Evolutionary conservation across 2,797 vertebrate species (phyloP).

Genomic region (Poliocrania exsul): DNA sequence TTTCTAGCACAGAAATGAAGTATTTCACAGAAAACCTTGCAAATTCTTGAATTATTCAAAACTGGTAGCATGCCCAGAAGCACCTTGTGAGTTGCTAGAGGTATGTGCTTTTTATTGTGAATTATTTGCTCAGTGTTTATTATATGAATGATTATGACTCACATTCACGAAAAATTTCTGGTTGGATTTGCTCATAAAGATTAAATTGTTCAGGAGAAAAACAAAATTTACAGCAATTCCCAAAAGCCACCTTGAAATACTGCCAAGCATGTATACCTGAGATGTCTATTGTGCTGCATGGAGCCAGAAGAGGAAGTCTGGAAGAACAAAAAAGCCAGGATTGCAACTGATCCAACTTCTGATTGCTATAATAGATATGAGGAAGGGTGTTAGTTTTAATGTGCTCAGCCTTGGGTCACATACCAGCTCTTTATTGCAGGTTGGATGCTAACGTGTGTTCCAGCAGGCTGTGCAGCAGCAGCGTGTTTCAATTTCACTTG

Average conservation of each 20-base stretch:
- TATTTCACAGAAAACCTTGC: not conserved
- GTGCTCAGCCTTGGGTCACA: not conserved
- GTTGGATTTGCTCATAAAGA: not conserved
- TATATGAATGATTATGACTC: not conserved
- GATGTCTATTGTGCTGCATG: not conserved
- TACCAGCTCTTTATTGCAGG: not conserved
- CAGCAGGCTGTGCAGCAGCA: not conserved
- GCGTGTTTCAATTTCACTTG: slow-evolving; percentile 41
- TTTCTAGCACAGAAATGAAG: not conserved
- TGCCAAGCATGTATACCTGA: not conserved
- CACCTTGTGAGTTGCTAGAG: not conserved
- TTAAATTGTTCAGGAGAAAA: not conserved
- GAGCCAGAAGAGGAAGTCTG: not conserved
- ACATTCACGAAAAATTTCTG: not conserved
- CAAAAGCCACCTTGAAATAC: not conserved
- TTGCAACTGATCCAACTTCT: not conserved
- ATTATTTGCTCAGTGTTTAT: not conserved
- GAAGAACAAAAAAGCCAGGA: not conserved
- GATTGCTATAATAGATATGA: not conserved
- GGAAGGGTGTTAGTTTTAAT: not conserved
- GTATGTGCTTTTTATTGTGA: not conserved
- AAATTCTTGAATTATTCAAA: slow-evolving; percentile 21
- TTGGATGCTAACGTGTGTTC: not conserved
- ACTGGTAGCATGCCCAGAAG: not conserved
- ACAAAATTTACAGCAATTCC: not conserved